Evolutionary conservation across 92 coral and sea anemone species (phyloP), one percentile per base, ranked within the genome.

Genomic region (Nematostella vectensis): DNA sequence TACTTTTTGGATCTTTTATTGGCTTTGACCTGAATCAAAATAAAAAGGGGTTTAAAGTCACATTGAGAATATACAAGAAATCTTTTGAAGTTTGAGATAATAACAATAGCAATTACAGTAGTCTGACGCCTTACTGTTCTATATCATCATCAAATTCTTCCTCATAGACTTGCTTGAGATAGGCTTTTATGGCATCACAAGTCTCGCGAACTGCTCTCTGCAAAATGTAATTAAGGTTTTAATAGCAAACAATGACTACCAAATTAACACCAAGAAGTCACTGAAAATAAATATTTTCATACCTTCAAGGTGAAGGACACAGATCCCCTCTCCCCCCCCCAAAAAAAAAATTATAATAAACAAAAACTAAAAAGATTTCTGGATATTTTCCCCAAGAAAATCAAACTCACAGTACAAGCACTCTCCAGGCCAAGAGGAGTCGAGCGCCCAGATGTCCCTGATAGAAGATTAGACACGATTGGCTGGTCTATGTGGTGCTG

Each of bases 361-460:
- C n/a, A n/a, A n/a, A n/a, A n/a, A n/a, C n/a, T n/a, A n/a, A n/a
- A n/a, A n/a, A n/a, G n/a, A n/a, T n/a, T n/a, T n/a, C n/a, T n/a
- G n/a, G n/a, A n/a, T n/a, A n/a, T n/a, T n/a, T n/a, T n/a, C n/a
- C n/a, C n/a, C n/a, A n/a, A n/a, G n/a, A n/a, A n/a, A n/a, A n/a
- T n/a, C n/a, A n/a, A n/a, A 70, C 97, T 74, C 62, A 91, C 98
- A 28, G 95, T 85, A 38, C 91, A 91, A 36, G 91, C 85, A 29
- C 91, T 81, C 49, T 91, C 98, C 45, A 91, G 53, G 10, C 81
- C 91, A 47, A 63, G 42, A 6, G 83, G 80, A 11, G 72, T 71
- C 8, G 70, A 59, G 23, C 80, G 67, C 12, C 78, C 87, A 47
- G 57, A 54, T 12, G 65, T 50, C 25, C 52, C 23, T 15, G 74